Evolutionary conservation across 2,888 invertebrate genomes (phyloP).

Genomic region (Notodonta dromedarius): DNA sequence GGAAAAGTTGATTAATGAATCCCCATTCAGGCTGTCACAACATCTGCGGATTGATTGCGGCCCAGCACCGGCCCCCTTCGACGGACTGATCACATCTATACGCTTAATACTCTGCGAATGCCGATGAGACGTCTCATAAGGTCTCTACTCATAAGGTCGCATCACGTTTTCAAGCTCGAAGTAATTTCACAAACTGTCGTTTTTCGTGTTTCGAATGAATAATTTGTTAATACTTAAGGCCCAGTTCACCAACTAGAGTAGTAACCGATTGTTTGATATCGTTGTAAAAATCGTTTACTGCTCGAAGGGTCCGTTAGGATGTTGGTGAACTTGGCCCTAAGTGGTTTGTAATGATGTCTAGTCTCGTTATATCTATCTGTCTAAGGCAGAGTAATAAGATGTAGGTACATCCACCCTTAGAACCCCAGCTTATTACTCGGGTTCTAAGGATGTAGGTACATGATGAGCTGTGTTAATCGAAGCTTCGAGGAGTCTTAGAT

Average conservation of each 20-base stretch:
- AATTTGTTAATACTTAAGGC: background rate
- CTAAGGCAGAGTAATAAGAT: background rate
- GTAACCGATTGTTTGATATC: too few relatives aligned
- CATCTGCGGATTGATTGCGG: slow-evolving; percentile 51
- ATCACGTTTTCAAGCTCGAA: slow-evolving; percentile 12
- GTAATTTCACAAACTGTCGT: slow-evolving; percentile 4
- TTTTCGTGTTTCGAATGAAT: slow-evolving; percentile 3
- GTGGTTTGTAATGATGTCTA: background rate
- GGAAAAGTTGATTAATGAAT: slow-evolving; percentile 79
- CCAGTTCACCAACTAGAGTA: too few relatives aligned
- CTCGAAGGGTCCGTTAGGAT: too few relatives aligned
- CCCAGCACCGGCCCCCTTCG: background rate
- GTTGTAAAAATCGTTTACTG: too few relatives aligned
- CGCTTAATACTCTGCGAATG: background rate
- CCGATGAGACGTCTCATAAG: background rate
- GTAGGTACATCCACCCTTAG: too few relatives aligned
- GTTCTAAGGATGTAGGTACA: too few relatives aligned
- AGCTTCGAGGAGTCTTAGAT: too few relatives aligned
- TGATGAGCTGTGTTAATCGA: too few relatives aligned
- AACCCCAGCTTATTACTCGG: too few relatives aligned
- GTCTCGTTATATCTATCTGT: background rate
- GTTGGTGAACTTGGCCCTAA: background rate
- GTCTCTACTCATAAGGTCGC: slow-evolving; percentile 8
- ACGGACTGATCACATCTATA: background rate
- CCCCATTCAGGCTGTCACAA: slow-evolving; percentile 58